Evolutionary conservation across 2,888 invertebrate species (phyloP).

Genomic region (Zhuqinia jingwanae): DNA sequence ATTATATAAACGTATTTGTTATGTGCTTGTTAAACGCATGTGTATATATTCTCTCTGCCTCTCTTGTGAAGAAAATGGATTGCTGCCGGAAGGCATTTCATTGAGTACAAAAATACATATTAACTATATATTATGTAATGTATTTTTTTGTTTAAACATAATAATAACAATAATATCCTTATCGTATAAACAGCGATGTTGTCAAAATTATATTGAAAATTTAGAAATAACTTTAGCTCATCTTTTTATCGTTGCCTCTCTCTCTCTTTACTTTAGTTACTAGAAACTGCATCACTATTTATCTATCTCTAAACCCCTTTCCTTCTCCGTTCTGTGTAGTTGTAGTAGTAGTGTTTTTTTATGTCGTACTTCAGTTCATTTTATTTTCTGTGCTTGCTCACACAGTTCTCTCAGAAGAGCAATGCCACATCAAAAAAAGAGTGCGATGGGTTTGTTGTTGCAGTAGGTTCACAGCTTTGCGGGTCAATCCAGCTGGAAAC

Average conservation of each 20-base stretch:
- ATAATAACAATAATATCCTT: too few species aligned
- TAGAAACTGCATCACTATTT: slow-evolving; percentile 9
- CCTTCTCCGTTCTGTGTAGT: not conserved
- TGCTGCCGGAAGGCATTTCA: slow-evolving; percentile 64
- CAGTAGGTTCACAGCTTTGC: slow-evolving; percentile 45
- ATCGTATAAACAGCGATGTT: slow-evolving; percentile 18
- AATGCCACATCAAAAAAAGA: slow-evolving; percentile 15
- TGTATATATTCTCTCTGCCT: slow-evolving; percentile 33
- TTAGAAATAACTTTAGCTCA: slow-evolving; percentile 58
- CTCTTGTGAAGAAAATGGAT: slow-evolving; percentile 52
- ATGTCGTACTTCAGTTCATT: not conserved
- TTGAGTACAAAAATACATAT: too few species aligned
- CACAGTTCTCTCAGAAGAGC: not conserved
- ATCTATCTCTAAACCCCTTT: not conserved
- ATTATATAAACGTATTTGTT: too few species aligned
- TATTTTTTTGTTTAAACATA: not conserved
- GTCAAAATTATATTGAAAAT: slow-evolving; percentile 62
- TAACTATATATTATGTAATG: not conserved
- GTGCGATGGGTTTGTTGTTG: slow-evolving; percentile 18
- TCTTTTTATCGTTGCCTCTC: slow-evolving; percentile 53
- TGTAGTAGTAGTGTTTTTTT: too few species aligned
- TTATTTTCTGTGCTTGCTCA: not conserved
- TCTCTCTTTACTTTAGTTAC: not conserved
- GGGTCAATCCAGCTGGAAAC: slow-evolving; percentile 71
- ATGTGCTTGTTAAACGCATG: not conserved